These are phyloP conservation scores for Liopterus haemorrhoidalis DNA, from an alignment of 2,888 invertebrate species.

Conservation along the genomic window DNA sequence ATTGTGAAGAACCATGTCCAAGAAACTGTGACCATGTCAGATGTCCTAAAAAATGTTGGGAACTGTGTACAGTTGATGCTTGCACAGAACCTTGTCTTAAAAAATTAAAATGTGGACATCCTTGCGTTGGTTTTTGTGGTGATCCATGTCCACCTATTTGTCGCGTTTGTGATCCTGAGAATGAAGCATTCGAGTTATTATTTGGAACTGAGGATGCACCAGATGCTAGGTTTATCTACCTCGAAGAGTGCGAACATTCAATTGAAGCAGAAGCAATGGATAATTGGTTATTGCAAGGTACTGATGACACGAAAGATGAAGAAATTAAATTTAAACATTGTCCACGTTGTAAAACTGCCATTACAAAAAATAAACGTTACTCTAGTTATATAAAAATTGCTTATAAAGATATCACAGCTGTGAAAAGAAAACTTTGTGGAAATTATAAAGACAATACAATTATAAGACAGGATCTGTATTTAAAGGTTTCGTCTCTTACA, in stretches of 20 bases:
- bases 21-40: constrained; percentile 47
- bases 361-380: constrained; percentile 54
- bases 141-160: constrained; percentile 61
- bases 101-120: constrained; percentile 51
- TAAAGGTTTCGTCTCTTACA: constrained; percentile 14
- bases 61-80: constrained; percentile 46
- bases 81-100: constrained; percentile 46
- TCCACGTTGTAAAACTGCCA: constrained; percentile 55
- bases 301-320: constrained; percentile 32
- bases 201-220: constrained; percentile 51
- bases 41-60: constrained; percentile 48
- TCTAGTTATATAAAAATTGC: constrained; percentile 49
- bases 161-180: constrained; percentile 50
- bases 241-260: constrained; percentile 52
- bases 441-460: constrained; percentile 28
- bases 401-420: constrained; percentile 44
- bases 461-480: constrained; percentile 28
- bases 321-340: constrained; percentile 45
- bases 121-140: constrained; percentile 67
- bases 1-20: constrained; percentile 40
- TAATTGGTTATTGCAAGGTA: constrained; percentile 42
- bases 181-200: constrained; percentile 46
- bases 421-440: constrained; percentile 47
- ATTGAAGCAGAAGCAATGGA: constrained; percentile 49
- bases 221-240: constrained; percentile 50